Evolutionary conservation across 2,888 invertebrate genomes (phyloP).

Genomic region (Clunio marinus): DNA sequence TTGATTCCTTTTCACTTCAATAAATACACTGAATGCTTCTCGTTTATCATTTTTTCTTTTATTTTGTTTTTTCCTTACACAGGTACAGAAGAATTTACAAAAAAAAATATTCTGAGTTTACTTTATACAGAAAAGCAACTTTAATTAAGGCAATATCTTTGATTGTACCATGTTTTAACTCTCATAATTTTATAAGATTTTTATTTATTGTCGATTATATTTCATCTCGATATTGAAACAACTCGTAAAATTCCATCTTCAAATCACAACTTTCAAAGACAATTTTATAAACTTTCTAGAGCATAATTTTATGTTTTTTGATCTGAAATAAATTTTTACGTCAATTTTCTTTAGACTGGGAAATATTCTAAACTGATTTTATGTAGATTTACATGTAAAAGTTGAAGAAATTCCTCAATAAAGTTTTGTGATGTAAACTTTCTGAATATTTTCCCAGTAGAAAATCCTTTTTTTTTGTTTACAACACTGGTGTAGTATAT

Average conservation of each 20-base stretch:
- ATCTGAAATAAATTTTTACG: no score
- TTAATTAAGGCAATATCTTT: constrained; percentile 2
- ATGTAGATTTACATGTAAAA: no score
- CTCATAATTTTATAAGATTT: neutral
- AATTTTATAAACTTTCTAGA: no score
- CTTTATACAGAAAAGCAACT: neutral
- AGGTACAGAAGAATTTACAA: constrained; percentile 11
- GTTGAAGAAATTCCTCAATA: no score
- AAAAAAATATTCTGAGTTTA: neutral
- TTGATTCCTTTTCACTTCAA: neutral
- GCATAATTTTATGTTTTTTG: no score
- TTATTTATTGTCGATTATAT: neutral
- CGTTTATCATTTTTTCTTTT: neutral
- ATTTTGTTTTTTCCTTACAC: neutral
- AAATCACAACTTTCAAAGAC: no score
- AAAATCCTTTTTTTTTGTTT: constrained; percentile 4
- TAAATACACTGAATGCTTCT: constrained; percentile 12
- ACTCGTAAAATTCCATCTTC: no score
- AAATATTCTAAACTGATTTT: no score
- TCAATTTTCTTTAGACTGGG: no score
- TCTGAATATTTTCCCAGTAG: neutral
- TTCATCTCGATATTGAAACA: no score
- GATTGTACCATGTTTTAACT: neutral
- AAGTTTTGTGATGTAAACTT: no score
- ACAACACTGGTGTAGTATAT: no score